Evolutionary conservation across 2,797 vertebrate species (phyloP), one percentile per base, ranked within the genome.

Genomic region (Peromyscus aztecus): DNA sequence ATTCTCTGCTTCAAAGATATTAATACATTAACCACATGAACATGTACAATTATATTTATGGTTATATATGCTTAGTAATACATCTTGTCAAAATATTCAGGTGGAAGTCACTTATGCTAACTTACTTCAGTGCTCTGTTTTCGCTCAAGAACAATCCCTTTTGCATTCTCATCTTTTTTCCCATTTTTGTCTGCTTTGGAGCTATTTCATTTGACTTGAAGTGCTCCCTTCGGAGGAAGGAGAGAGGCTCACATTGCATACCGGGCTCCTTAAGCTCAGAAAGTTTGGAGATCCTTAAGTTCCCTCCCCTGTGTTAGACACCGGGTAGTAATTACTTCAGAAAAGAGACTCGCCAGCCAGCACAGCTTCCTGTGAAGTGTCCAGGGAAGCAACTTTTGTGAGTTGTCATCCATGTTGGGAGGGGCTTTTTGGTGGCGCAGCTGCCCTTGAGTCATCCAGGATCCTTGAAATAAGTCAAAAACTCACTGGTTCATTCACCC

Each of bases 91-190:
- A 89, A 94, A 76, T 86, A 81, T 76, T 77, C 37, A 86, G 61
- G 49, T 82, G 59, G 82, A 96, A 91, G 23, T 82, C 9, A n/a
- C 83, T 55, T 96, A 40, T 85, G 0, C 11, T 83, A 77, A 71
- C 2, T 90, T 94, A 89, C 10, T 80, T 91, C 23, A 63, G 85
- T 57, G 17, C 82, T 82, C 27, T 76, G 34, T 43, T 86, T 9
- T 29, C 37, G 91, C 78, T 40, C 43, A 52, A 76, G 55, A 90
- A 27, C 55, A 84, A 92, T 4, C 2, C 2, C 71, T 75, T 75
- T 90, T 83, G 31, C 77, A 88, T 40, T 93, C 16, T 59, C 6
- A 59, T 83, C 83, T 86, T 57, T 12, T 29, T 7, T 7, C 2
- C 21, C 14, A 43, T 7, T 29, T 73, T 78, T 52, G 7, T 63